Percentiles rank a stretch among this genome's conserved stretches.
phyloP scores from a whole-genome alignment of 2,113 vertebrate genomes.

The Pelobates fuscus region DNA sequence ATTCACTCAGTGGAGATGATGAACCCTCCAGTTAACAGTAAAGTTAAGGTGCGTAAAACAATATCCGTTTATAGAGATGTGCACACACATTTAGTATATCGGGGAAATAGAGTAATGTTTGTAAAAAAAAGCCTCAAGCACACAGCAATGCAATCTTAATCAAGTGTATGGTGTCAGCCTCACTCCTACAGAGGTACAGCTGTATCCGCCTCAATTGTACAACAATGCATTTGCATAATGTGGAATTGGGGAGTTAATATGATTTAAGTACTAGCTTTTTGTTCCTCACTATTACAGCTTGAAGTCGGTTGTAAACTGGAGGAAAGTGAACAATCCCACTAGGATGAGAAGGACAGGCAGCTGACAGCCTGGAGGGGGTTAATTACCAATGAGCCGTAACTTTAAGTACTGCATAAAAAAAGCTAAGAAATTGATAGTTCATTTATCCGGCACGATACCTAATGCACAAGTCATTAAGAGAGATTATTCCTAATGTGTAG shows the following conservation, averaged over 20 bases:
- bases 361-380: slow-evolving; percentile 75
- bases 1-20: no score
- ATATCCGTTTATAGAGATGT: no score
- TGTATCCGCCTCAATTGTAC: not conserved
- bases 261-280: not conserved
- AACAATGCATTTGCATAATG: not conserved
- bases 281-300: not conserved
- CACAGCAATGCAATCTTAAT: not conserved
- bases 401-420: slow-evolving; percentile 99
- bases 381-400: slow-evolving; percentile 99
- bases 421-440: slow-evolving; percentile 97
- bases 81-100: no score
- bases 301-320: slow-evolving; percentile 15
- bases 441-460: slow-evolving; percentile 94
- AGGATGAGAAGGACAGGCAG: slow-evolving; percentile 39
- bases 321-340: not conserved
- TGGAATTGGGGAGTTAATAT: not conserved
- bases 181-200: not conserved
- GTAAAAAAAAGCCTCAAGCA: not conserved
- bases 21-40: no score
- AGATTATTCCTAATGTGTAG: slow-evolving; percentile 94
- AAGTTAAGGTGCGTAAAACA: no score
- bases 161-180: not conserved
- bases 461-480: slow-evolving; percentile 95
- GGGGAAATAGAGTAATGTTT: not conserved